Evolutionary conservation across 1,140 invertebrate genomes (phyloP).

Genomic region (Cydia fagiglandana): DNA sequence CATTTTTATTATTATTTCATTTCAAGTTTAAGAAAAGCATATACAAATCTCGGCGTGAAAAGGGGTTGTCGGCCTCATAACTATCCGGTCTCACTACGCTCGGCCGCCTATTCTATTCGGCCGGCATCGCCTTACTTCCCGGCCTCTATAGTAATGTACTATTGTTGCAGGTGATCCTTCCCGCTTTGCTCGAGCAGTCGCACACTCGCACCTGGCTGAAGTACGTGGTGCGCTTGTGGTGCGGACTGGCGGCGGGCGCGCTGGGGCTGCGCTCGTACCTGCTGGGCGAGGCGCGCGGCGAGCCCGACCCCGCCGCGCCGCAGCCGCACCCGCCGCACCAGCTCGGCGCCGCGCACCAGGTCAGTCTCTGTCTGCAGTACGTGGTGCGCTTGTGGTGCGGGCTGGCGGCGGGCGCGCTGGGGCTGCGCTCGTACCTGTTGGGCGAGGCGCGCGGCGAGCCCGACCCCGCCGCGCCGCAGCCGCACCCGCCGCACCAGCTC

Average conservation of each 20-base stretch:
- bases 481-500: slow-evolving; percentile 79
- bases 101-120: no score
- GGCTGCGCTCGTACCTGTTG: slow-evolving; percentile 93
- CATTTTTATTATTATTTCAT: no score
- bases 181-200: slow-evolving; percentile 96
- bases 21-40: no score
- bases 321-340: slow-evolving; percentile 74
- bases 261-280: slow-evolving; percentile 94
- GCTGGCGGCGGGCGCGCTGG: slow-evolving; percentile 90
- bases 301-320: slow-evolving; percentile 52
- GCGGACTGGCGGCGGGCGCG: slow-evolving; percentile 89
- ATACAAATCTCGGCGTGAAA: no score
- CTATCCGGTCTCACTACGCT: no score
- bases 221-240: slow-evolving; percentile 93
- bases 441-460: slow-evolving; percentile 71
- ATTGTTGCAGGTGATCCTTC: slow-evolving; percentile 90
- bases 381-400: slow-evolving; percentile 92
- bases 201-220: slow-evolving; percentile 97
- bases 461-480: slow-evolving; percentile 51
- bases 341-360: slow-evolving; percentile 88
- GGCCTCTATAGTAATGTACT: no score
- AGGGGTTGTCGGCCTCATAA: no score
- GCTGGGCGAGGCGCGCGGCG: slow-evolving; percentile 79
- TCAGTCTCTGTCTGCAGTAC: slow-evolving; percentile 31
- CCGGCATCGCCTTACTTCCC: no score